Conservation (phyloP, 92 coral and sea anemone genomes). For the Heliopora coerulea region DNA sequence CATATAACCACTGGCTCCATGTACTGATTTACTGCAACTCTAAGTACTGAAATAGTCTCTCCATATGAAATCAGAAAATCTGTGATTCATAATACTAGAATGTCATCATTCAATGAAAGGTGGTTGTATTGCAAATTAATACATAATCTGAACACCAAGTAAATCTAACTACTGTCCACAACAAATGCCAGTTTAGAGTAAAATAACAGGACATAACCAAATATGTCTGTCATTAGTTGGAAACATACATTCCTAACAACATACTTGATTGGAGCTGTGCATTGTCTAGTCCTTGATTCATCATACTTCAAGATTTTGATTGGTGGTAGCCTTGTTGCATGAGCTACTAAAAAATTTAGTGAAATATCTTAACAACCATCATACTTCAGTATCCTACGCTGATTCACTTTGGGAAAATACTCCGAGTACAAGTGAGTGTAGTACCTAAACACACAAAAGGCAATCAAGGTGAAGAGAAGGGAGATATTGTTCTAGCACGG, state of each 20-base stretch:
- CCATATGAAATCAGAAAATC: no score
- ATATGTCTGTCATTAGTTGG: neutral
- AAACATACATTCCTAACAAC: neutral
- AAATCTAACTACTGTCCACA: neutral
- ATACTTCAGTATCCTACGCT: conserved; percentile 65
- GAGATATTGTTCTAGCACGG: no score
- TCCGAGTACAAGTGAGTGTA: conserved; percentile 75
- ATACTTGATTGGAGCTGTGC: neutral
- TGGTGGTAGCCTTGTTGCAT: conserved; percentile 73
- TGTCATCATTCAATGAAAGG: no score
- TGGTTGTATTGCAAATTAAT: no score
- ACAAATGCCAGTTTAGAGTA: conserved; percentile 1
- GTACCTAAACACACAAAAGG: conserved; percentile 47
- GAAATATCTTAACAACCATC: conserved; percentile 80
- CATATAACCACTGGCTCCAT: no score
- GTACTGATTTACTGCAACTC: no score
- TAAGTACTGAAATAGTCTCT: no score
- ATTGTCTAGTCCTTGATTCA: neutral
- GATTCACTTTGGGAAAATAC: conserved; percentile 59
- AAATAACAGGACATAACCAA: conserved; percentile 1
- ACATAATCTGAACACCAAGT: no score
- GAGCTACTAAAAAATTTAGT: conserved; percentile 81
- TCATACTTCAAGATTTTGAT: conserved; percentile 59
- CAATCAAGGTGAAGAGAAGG: neutral
- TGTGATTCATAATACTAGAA: no score